A percentile compares a stretch with the other conserved stretches of the same genome.
These are phyloP conservation scores for Drosophila paulistorum DNA, from an alignment of 1,140 invertebrate species.

Conservation along the genomic window DNA sequence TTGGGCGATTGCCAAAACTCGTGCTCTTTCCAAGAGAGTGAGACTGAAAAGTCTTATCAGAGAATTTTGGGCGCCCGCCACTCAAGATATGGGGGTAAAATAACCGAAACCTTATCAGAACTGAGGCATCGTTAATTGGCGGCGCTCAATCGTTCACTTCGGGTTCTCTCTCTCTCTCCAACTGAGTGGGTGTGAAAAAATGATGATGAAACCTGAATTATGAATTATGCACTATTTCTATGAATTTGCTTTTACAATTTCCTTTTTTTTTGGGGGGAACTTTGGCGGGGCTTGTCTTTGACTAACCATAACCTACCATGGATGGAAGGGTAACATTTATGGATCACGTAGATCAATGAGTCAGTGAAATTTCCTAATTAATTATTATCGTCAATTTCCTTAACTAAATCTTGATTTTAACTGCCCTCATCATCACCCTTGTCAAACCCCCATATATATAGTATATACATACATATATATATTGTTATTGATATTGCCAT, in stretches of 20 bases:
- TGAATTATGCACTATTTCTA: not conserved
- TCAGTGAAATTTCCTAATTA: conserved; percentile 3
- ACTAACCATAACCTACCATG: conserved; percentile 35
- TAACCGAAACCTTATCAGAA: conserved; percentile 28
- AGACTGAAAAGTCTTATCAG: conserved; percentile 26
- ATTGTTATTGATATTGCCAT: not conserved
- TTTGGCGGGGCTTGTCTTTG: not conserved
- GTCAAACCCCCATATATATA: not conserved
- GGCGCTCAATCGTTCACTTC: not conserved
- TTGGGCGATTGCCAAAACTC: conserved; percentile 50
- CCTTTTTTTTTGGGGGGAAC: not conserved
- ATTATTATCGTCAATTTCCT: conserved; percentile 36
- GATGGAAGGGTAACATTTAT: conserved; percentile 16
- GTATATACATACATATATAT: conserved; percentile 4
- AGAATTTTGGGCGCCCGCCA: conserved; percentile 38
- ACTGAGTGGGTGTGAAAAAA: not conserved
- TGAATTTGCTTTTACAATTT: not conserved
- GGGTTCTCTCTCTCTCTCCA: not conserved
- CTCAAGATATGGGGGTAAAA: conserved; percentile 36
- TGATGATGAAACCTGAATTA: conserved; percentile 39
- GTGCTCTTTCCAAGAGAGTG: not conserved
- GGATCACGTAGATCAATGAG: not conserved
- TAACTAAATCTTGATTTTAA: conserved; percentile 34
- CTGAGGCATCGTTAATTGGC: conserved; percentile 6
- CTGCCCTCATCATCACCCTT: not conserved